These are phyloP conservation scores for Agonopterix heracliana DNA, from an alignment of 2,888 invertebrate species.

Conservation along the genomic window DNA sequence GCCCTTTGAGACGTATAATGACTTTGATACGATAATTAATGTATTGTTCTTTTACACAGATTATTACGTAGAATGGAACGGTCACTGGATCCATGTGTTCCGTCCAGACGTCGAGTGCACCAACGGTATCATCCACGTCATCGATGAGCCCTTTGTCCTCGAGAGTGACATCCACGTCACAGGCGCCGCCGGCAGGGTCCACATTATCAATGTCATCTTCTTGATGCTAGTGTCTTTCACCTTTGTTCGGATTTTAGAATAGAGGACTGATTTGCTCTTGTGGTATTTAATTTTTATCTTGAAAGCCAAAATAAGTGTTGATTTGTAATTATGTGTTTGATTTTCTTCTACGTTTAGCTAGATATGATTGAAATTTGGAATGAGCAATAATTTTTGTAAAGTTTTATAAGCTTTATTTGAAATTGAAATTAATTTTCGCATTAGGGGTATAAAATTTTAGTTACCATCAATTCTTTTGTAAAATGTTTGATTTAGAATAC, in stretches of 20 bases:
- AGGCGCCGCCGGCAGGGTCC: slow-evolving; percentile 51
- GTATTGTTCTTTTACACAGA: slow-evolving; percentile 64
- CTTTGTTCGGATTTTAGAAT: slow-evolving; percentile 48
- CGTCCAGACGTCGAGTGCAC: slow-evolving; percentile 96
- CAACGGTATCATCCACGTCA: slow-evolving; percentile 96
- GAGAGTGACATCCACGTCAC: slow-evolving; percentile 89
- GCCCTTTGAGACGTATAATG: no score
- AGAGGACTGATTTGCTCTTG: slow-evolving; percentile 28
- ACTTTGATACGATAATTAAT: no score
- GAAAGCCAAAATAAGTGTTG: no score
- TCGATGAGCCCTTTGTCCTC: slow-evolving; percentile 89
- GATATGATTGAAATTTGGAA: no score
- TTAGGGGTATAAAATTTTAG: neutral
- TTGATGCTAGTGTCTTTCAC: slow-evolving; percentile 39
- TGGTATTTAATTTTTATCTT: neutral
- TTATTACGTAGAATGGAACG: slow-evolving; percentile 90
- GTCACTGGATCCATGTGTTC: slow-evolving; percentile 87
- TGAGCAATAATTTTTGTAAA: no score
- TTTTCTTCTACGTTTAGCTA: no score
- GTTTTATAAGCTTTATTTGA: no score
- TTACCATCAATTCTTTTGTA: neutral
- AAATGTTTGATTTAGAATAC: neutral
- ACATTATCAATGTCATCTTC: slow-evolving; percentile 30
- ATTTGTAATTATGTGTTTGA: no score
- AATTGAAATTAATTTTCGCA: no score